Base-by-base conservation (phyloP, 2,888 invertebrate species). In the Melieria omissa region DNA sequence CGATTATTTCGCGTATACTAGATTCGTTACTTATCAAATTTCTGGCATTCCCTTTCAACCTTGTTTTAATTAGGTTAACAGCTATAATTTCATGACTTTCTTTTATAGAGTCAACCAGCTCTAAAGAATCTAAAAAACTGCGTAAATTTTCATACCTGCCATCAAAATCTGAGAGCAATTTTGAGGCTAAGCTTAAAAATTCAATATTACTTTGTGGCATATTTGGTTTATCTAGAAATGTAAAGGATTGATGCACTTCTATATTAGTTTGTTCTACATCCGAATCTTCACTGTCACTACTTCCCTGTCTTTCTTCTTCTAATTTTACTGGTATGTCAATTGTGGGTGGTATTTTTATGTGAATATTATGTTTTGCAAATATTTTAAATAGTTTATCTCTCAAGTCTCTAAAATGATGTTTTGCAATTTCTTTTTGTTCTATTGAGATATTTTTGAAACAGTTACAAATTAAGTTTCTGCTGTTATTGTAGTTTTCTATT, bases 21-120 rank as follows among this genome's bases (percentile, higher is more conserved):
- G 55, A 46, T 46, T 66, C 57, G 57, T 44, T 57, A 41, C 46
- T 66, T 16, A 66, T 66, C 49, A 66, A 55, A 29, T 66, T 57
- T 14, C 57, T 55, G 14, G 14, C 66, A 57, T 5, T 55, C 9
- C 57, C 66, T 66, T 57, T 66, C 6, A 66, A 46, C 14, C 44
- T 60, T 44, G 60, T 60, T 60, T 60, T 60, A n/a, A 60, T 60
- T 4, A 60, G 60, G 5, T 60, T 60, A 42, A 60, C 60, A 14
- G 60, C 60, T 60, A 60, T 14, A 10, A 4, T 46, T 29, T 64
- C 52, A 64, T 64, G 64, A 41, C 49, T 49, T 64, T 41, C 64
- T 64, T 64, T 49, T 47, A 64, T 47, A 9, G 46, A 63, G 9
- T 63, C 63, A 47, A 63, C 47, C 47, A 47, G 29, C 29, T 63